Evolutionary conservation across 2,888 invertebrate species (phyloP), one percentile per base, ranked within the genome.

Genomic region (Galerucella pusilla): DNA sequence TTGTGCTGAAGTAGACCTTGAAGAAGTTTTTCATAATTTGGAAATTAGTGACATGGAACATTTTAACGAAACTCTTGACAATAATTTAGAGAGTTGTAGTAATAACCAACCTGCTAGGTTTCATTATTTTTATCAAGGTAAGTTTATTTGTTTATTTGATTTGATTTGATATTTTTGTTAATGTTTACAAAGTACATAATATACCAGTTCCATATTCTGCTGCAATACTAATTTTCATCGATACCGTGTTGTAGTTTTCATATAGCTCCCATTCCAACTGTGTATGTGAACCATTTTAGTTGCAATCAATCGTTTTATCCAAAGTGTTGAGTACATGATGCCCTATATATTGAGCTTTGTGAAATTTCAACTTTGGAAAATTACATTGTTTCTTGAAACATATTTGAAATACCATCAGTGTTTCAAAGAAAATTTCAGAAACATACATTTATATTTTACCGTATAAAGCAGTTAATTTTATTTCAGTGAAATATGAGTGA

Each of bases 41-140:
- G 57, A 73, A 59, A 64, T 77, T 28, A 28, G n/a, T 49, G 54
- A 60, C 49, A 46, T 63, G 45, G 42, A 59, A 46, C 20, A 64
- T 14, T 16, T 54, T 54, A 61, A 35, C 57, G 46, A 45, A 7
- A 49, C 45, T 54, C 45, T 25, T 28, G 70, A 75, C 4, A 71
- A 74, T 64, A 68, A 59, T 54, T 64, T 46, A 61, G 35, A 52
- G 61, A n/a, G 35, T 42, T 65, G 25, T 35, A 59, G 66, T 60
- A 49, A 45, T 20, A 66, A 16, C 59, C 75, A 69, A 49, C 66
- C 74, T 45, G 76, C 85, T 0, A 93, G 92, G 88, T 91, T 90
- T 84, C 93, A 92, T 85, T 95, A 94, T 85, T 96, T 95, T 86
- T 96, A 95, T 87, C 95, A 96, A 92, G 94, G 95, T 94, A 88